Conservation (phyloP, 1,140 invertebrate genomes). For the Atta cephalotes region DNA sequence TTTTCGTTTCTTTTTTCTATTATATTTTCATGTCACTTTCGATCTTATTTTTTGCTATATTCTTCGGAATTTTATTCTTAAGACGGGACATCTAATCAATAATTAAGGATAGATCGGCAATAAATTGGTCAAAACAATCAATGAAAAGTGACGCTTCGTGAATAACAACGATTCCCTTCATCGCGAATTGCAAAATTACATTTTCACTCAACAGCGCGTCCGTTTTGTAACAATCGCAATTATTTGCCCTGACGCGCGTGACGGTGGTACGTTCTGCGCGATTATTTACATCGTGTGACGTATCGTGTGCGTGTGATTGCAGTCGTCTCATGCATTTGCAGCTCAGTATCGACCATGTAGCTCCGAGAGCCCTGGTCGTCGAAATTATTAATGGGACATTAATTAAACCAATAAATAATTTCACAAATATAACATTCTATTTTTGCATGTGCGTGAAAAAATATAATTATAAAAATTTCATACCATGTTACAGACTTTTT, state of each 20-base stretch:
- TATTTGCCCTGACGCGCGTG: conserved; percentile 26
- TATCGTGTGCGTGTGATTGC: conserved; percentile 43
- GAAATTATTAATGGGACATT: conserved; percentile 8
- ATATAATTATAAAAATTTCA: background rate
- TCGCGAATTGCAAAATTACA: conserved; percentile 50
- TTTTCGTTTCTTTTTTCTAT: background rate
- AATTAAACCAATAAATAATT: conserved; percentile 4
- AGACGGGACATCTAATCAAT: background rate
- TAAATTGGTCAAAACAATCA: conserved; percentile 14
- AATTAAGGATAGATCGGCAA: background rate
- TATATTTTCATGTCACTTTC: background rate
- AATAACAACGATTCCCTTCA: conserved; percentile 31
- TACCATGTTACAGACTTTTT: background rate
- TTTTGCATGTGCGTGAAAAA: background rate
- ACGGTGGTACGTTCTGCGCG: conserved; percentile 14
- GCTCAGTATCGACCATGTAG: conserved; percentile 2
- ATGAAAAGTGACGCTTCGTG: background rate
- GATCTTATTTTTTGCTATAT: background rate
- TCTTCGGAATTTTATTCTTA: background rate
- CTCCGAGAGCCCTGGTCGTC: background rate
- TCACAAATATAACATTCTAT: background rate
- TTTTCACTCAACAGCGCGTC: conserved; percentile 35
- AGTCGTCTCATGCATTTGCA: background rate
- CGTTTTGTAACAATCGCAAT: conserved; percentile 55
- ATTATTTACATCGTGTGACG: conserved; percentile 72